A percentile compares a stretch with the other conserved stretches of the same genome.
Evolutionary conservation across 2,888 invertebrate genomes (phyloP).

Genomic region (Agrochola lota): DNA sequence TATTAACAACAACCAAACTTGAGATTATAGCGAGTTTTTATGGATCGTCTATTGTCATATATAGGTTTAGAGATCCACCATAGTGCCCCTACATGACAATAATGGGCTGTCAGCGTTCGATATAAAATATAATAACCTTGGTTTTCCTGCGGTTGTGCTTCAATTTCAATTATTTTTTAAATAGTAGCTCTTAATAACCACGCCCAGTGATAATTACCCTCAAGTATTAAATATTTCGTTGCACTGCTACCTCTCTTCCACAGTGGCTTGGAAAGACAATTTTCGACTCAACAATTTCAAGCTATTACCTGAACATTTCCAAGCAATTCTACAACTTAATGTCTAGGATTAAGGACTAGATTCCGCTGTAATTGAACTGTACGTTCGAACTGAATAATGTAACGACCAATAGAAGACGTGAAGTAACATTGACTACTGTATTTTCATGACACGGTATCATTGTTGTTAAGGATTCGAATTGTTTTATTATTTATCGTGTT

Average conservation of each 20-base stretch:
- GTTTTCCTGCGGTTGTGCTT: background rate
- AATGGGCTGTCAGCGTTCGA: background rate
- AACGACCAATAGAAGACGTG: conserved; percentile 38
- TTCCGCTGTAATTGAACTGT: conserved; percentile 35
- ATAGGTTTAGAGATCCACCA: background rate
- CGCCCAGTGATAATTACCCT: background rate
- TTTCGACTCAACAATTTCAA: conserved; percentile 39
- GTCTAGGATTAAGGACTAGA: conserved; percentile 22
- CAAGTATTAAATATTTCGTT: conserved; percentile 32
- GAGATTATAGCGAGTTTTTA: background rate
- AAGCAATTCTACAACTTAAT: conserved; percentile 40
- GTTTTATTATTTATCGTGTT: conserved; percentile 50
- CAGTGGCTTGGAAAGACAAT: conserved; percentile 23
- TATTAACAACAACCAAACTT: background rate
- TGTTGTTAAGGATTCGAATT: conserved; percentile 35
- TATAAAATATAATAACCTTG: background rate
- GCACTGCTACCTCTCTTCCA: conserved; percentile 1
- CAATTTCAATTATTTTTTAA: background rate
- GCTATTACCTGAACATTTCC: background rate
- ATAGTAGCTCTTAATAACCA: background rate
- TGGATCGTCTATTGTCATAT: background rate
- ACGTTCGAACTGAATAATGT: conserved; percentile 56
- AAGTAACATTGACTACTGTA: conserved; percentile 36
- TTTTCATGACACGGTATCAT: conserved; percentile 54
- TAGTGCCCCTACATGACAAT: too few species aligned